Percentiles rank a stretch among this genome's conserved stretches.
phyloP scores from a whole-genome alignment of 2,113 vertebrate species.

The Chroicocephalus ridibundus region DNA sequence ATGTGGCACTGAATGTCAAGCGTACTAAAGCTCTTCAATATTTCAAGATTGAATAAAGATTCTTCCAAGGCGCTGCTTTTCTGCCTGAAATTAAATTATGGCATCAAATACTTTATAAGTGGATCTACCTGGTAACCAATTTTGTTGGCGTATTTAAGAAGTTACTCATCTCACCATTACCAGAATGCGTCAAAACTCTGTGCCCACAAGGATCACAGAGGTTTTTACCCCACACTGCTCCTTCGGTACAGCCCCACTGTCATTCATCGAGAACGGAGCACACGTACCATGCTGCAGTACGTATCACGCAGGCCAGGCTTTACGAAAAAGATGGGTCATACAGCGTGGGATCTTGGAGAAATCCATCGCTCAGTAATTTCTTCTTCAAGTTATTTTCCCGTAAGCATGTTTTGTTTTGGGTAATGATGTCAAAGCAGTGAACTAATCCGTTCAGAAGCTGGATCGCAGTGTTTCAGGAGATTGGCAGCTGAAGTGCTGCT shows the following conservation, averaged over 20 bases:
- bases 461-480: background rate
- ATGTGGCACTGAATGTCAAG: background rate
- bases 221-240: background rate
- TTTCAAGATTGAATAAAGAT: background rate
- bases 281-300: accelerated
- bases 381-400: background rate
- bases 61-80: background rate
- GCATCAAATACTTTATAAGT: background rate
- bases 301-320: background rate
- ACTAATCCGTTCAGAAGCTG: background rate
- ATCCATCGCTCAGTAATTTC: background rate
- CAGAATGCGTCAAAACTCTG: background rate
- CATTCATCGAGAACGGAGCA: accelerated
- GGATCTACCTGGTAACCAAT: background rate
- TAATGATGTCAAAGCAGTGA: background rate
- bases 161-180: background rate
- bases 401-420: background rate
- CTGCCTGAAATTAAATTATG: background rate
- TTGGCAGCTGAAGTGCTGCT: background rate
- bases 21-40: background rate
- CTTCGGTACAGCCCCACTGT: background rate
- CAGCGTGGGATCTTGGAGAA: background rate
- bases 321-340: background rate
- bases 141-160: background rate
- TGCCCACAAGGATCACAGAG: background rate